These are phyloP conservation scores for Hylomyscus alleni DNA, from an alignment of 2,797 vertebrate species.

Conservation along the genomic window DNA sequence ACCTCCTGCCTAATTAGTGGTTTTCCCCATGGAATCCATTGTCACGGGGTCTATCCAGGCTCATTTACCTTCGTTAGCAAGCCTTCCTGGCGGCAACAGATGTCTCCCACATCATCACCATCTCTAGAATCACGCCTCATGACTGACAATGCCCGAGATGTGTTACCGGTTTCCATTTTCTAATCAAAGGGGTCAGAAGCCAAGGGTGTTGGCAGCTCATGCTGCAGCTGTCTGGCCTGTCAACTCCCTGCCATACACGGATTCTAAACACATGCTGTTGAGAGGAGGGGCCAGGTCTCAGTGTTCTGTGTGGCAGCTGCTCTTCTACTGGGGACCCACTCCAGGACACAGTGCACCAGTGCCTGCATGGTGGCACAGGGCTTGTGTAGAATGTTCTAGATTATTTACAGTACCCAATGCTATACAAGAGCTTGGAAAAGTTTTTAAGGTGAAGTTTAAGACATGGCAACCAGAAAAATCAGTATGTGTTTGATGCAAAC, in stretches of 20 bases:
- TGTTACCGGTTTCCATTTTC: conserved; percentile 42
- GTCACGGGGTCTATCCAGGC: background rate
- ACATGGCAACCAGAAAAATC: background rate
- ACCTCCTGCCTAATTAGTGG: background rate
- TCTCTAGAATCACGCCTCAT: background rate
- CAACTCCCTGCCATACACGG: background rate
- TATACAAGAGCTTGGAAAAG: background rate
- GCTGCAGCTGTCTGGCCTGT: conserved; percentile 4
- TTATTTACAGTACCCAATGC: background rate
- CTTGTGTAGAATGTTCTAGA: background rate
- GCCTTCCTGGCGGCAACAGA: background rate
- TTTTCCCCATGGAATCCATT: background rate
- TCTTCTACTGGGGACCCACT: background rate
- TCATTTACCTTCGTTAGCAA: conserved; percentile 65
- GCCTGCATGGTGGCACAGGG: background rate
- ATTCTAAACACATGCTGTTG: background rate
- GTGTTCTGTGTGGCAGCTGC: conserved; percentile 38
- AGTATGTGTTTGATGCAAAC: background rate
- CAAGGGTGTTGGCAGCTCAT: background rate
- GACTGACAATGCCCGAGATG: background rate
- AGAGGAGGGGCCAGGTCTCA: background rate
- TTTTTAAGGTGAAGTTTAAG: background rate
- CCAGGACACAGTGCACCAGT: background rate
- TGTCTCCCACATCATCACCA: conserved; percentile 15
- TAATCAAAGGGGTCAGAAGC: conserved; percentile 56